These are phyloP conservation scores for Clepsis dumicolana DNA, from an alignment of 2,888 invertebrate genomes.

Conservation along the genomic window DNA sequence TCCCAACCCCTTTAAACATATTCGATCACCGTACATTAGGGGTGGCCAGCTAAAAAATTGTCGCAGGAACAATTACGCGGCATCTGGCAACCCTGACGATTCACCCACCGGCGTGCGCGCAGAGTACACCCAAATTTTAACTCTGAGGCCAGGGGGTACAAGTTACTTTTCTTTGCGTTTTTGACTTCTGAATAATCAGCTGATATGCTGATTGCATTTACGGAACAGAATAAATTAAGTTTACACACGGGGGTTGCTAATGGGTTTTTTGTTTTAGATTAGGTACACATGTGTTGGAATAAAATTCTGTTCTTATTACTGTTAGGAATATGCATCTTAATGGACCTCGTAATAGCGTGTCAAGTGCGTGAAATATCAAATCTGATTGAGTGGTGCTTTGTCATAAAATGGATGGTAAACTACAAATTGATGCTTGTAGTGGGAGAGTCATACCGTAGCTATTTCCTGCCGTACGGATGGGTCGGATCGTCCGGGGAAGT, in stretches of 20 bases:
- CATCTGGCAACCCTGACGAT: slow-evolving; percentile 73
- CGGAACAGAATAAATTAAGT: slow-evolving; percentile 58
- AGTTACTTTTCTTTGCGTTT: background rate
- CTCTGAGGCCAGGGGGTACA: background rate
- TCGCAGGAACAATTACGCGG: slow-evolving; percentile 83
- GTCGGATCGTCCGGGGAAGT: too few relatives aligned
- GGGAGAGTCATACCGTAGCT: too few relatives aligned
- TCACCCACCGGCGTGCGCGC: slow-evolving; percentile 28
- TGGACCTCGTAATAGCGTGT: background rate
- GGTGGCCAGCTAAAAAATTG: slow-evolving; percentile 77
- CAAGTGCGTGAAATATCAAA: background rate
- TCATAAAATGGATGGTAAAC: background rate
- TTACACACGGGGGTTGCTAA: slow-evolving; percentile 46
- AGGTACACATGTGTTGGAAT: slow-evolving; percentile 36
- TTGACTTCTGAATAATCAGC: slow-evolving; percentile 47
- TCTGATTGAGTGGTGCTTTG: background rate
- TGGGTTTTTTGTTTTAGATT: slow-evolving; percentile 42
- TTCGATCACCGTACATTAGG: slow-evolving; percentile 73
- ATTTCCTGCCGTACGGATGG: too few relatives aligned
- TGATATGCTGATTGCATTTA: slow-evolving; percentile 84
- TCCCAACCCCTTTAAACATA: slow-evolving; percentile 70
- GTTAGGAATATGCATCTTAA: background rate
- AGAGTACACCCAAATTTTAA: background rate
- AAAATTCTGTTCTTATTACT: slow-evolving; percentile 8
- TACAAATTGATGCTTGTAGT: too few relatives aligned